Base-by-base conservation (phyloP, 2,113 vertebrate species). In the Hucho hucho region DNA sequence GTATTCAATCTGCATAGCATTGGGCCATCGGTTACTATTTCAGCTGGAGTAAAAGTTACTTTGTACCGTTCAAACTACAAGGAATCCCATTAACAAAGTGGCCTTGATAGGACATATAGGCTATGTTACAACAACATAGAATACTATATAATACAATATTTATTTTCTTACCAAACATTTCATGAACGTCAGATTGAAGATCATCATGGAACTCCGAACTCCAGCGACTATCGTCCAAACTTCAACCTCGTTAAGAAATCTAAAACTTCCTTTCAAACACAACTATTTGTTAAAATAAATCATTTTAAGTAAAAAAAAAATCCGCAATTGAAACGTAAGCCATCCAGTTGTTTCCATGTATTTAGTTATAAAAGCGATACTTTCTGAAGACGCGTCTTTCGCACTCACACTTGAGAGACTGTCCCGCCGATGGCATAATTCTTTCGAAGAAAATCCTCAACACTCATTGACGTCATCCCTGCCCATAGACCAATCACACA, bases 141-240 rank as follows among this genome's bases (percentile, higher is more conserved):
- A 53, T 18, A 53, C 37, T 43, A 43, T 53, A 18, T 16, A 53
- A 53, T 4, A 53, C 4, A 4, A 18, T 5, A 18, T 9, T 25
- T 67, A 11, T 29, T 67, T 43, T 43, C 89, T 91, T 49, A 92
- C 90, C 32, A 1, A 67, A 77, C 87, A 53, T 80, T 84, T 86
- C 25, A 85, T 79, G 84, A 86, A 13, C 86, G 74, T 70, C 79
- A 84, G 79, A 77, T 24, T 86, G 79, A 89, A 87, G 88, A 83
- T 90, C 90, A 92, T 92, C 83, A 86, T 87, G 79, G 84, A 90
- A 86, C 81, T 83, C 89, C 85, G 81, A 25, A 84, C 28, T 76
- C 76, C 84, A 80, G 65, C 83, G 74, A 67, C 78, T 77, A 81
- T 86, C 86, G 5, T n/a, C 88, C 76, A 66, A 70, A 79, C 46